Conservation (phyloP, 2,797 vertebrate genomes). For the Rhinichthys osculus region DNA sequence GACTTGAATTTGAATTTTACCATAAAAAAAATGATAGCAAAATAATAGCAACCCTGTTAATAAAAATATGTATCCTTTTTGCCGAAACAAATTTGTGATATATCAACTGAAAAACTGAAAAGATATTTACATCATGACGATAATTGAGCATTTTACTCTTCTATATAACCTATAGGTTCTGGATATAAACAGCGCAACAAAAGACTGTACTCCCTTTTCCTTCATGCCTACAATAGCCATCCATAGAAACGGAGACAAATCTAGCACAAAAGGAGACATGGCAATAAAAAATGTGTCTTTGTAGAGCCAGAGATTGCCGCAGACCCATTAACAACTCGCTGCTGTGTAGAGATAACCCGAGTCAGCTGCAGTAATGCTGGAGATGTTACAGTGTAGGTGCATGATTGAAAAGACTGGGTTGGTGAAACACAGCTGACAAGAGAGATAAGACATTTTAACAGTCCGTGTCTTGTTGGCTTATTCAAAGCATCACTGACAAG, state of each 20-base stretch:
- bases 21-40: too few relatives aligned
- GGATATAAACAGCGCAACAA: background rate
- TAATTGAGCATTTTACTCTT: background rate
- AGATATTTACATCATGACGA: background rate
- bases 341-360: slow-evolving; percentile 35
- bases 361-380: background rate
- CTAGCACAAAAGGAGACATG: background rate
- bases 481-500: background rate
- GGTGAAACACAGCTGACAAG: slow-evolving; percentile 13
- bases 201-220: background rate
- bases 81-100: background rate
- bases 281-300: slow-evolving; percentile 2
- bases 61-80: background rate
- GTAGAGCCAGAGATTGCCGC: slow-evolving; percentile 1
- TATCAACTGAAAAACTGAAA: background rate
- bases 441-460: slow-evolving; percentile 5
- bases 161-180: background rate
- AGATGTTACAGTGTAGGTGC: background rate
- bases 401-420: background rate
- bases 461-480: background rate
- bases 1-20: background rate
- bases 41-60: background rate
- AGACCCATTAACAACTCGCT: slow-evolving; percentile 17
- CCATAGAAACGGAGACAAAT: background rate
- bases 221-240: background rate